Percentiles rank a stretch among this genome's conserved stretches.
Conservation (phyloP, 2,797 vertebrate species). For the Sebastes kiyomatsui region DNA sequence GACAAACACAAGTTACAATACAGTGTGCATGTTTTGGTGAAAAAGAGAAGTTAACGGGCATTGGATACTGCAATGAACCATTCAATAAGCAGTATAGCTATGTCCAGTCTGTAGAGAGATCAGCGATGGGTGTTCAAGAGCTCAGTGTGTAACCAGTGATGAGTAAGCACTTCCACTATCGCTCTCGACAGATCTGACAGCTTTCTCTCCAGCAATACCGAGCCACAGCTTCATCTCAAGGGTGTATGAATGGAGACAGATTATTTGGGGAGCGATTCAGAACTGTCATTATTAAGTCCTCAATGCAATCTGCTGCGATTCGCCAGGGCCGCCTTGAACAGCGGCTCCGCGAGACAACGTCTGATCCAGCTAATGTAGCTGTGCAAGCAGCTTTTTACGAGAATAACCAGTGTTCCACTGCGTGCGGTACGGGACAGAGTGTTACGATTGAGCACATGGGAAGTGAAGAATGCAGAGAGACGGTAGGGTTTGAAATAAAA, state of each 20-base stretch:
- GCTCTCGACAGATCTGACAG: constrained; percentile 69
- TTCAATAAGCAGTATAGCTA: constrained; percentile 29
- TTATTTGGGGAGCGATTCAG: constrained; percentile 65
- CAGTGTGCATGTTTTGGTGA: not conserved
- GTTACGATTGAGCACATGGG: not conserved
- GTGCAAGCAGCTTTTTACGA: not conserved
- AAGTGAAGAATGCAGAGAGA: constrained; percentile 11
- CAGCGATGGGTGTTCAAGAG: constrained; percentile 38
- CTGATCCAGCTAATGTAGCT: not conserved
- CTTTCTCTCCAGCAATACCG: constrained; percentile 56
- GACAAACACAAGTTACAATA: not conserved
- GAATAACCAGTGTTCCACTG: not conserved
- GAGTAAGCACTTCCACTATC: constrained; percentile 72
- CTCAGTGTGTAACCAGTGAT: constrained; percentile 56
- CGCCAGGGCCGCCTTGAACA: constrained; percentile 20
- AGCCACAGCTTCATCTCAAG: constrained; percentile 62
- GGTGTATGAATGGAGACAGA: constrained; percentile 71
- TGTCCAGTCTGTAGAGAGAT: constrained; percentile 45
- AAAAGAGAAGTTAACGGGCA: constrained; percentile 5
- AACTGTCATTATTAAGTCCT: constrained; percentile 68
- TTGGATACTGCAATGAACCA: constrained; percentile 14
- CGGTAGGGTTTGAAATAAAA: not conserved
- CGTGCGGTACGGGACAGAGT: not conserved
- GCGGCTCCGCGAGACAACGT: constrained; percentile 20
- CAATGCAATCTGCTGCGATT: constrained; percentile 59